Percentiles rank a stretch among this genome's conserved stretches.
phyloP scores from a whole-genome alignment of 2,888 invertebrate genomes.

The Nycteola revayana region DNA sequence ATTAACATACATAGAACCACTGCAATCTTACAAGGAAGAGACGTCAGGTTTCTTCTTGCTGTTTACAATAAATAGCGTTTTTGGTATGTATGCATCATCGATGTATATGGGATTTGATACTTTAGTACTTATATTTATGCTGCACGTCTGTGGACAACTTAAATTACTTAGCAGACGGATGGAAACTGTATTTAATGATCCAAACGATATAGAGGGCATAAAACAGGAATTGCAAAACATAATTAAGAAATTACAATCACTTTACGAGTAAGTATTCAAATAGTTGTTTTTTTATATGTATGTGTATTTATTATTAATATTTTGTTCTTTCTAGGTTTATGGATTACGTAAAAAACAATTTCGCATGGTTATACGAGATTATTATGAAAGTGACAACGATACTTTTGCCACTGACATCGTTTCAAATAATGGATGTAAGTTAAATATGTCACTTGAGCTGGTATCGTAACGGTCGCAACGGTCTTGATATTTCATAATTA shows the following conservation, averaged over 20 bases:
- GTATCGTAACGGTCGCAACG: no score
- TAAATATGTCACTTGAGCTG: no score
- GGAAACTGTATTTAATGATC: conserved; percentile 35
- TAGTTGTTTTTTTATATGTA: neutral
- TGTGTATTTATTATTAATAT: neutral
- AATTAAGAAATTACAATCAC: conserved; percentile 46
- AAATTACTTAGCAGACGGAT: conserved; percentile 50
- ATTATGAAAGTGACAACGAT: conserved; percentile 59
- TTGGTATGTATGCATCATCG: conserved; percentile 39
- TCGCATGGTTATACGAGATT: conserved; percentile 52
- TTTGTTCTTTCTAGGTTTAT: conserved; percentile 45
- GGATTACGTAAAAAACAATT: conserved; percentile 37
- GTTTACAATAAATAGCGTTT: conserved; percentile 33
- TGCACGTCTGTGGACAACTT: conserved; percentile 61
- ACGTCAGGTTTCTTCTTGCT: conserved; percentile 31
- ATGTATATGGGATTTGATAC: conserved; percentile 62
- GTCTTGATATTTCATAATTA: no score
- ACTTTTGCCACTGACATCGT: conserved; percentile 54
- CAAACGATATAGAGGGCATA: conserved; percentile 30
- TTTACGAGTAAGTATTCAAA: conserved; percentile 45
- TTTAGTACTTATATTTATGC: conserved; percentile 57
- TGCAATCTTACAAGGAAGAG: conserved; percentile 43
- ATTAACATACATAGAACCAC: conserved; percentile 39
- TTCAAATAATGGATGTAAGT: conserved; percentile 53
- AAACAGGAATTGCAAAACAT: conserved; percentile 44